phyloP scores from a whole-genome alignment of 1,140 invertebrate genomes.

The Coenobita brevimanus region DNA sequence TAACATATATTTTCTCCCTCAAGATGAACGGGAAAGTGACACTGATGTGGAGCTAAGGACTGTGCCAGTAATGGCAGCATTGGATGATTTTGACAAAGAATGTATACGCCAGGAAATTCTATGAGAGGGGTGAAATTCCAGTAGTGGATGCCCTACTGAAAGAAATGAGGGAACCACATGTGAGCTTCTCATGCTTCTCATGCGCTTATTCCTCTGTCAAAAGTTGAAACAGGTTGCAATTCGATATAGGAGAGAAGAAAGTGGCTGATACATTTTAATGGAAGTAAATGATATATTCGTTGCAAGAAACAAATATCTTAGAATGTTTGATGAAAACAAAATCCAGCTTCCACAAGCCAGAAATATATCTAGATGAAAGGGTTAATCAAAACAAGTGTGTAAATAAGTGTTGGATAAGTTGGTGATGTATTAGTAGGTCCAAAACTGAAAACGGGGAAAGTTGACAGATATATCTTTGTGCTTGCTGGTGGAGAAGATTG shows the following conservation, averaged over 20 bases:
- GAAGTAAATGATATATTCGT: constrained; percentile 25
- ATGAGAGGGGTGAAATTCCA: constrained; percentile 38
- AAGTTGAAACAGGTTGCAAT: constrained; percentile 29
- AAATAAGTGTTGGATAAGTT: too few species aligned
- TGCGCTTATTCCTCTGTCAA: background rate
- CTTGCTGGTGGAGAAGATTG: too few species aligned
- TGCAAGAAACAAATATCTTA: constrained; percentile 25
- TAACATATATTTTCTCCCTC: constrained; percentile 3
- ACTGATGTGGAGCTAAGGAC: constrained; percentile 8
- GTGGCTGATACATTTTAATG: constrained; percentile 12
- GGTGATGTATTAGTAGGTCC: too few species aligned
- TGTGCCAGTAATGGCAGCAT: constrained; percentile 16
- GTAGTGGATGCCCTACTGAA: background rate
- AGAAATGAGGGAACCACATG: constrained; percentile 12
- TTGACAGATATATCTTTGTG: too few species aligned
- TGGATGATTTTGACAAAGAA: too few species aligned
- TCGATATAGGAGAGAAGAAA: constrained; percentile 7
- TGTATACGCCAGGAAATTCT: too few species aligned
- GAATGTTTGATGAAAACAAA: constrained; percentile 22
- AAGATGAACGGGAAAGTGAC: constrained; percentile 27
- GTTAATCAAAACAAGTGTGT: too few species aligned
- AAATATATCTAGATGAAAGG: constrained; percentile 45
- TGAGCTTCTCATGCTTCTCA: background rate
- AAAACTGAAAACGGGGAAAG: too few species aligned
- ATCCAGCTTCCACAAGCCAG: constrained; percentile 5